Evolutionary conservation across 2,797 vertebrate genomes (phyloP), one percentile per base, ranked within the genome.

Genomic region (Bradypodion pumilum): DNA sequence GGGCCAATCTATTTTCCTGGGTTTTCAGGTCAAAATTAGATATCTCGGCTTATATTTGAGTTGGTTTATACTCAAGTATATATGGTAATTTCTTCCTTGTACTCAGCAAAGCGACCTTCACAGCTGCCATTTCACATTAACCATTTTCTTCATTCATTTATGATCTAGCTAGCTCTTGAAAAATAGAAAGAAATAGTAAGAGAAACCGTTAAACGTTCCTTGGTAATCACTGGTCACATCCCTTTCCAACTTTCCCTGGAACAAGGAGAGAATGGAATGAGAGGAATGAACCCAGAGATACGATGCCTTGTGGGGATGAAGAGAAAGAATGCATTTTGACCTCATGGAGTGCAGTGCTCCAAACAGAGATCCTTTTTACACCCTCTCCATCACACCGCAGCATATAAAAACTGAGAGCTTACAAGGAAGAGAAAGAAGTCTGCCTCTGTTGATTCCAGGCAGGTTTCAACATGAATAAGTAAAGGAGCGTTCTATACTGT

Each of bases 291-390:
- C 23, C 25, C 23, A 72, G 32, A 69, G 73, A n/a, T 29, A 37
- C 42, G 21, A n/a, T 32, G 42, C 16, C 21, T 32, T 16, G 42
- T 49, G 70, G 23, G 49, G 27, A 15, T 74, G 35, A 52, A 42
- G 52, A 21, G 37, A 19, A 78, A n/a, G 52, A 68, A 68, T 69
- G 62, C 35, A 52, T 65, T 52, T 59, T 69, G 23, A 68, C 46
- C 73, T 59, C 25, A 9, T 35, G 35, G 56, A 19, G 7, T 37
- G 46, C 32, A 76, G 35, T 46, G n/a, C 19, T 68, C 35, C 21
- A 66, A 65, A 44, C 42, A 27, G 21, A 74, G n/a, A 83, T 69
- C 44, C 35, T 72, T 85, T 84, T 56, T 35, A 63, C 23, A 75
- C 15, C 7, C 60, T 37, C 66, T n/a, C 8, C n/a, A 78, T 42